Conservation (phyloP, 2,113 vertebrate genomes). For the Lagopus leucura region DNA sequence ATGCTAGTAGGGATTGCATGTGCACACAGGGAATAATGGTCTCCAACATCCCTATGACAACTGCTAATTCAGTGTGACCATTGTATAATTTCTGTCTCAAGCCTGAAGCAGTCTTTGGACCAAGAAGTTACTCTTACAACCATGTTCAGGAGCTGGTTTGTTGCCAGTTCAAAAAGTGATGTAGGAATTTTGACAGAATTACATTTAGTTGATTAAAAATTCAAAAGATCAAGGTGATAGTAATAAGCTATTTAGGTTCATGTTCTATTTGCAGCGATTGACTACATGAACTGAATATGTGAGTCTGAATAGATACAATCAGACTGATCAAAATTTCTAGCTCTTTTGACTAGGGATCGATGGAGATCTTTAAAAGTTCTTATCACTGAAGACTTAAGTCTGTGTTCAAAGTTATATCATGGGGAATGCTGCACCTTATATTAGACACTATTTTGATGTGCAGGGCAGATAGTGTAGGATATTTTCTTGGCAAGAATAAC, state of each 20-base stretch:
- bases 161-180: background rate
- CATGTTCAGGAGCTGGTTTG: background rate
- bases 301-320: background rate
- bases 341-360: background rate
- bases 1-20: background rate
- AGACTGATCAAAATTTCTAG: background rate
- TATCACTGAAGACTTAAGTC: background rate
- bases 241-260: background rate
- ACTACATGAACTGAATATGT: background rate
- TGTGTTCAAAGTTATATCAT: background rate
- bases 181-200: background rate
- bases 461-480: background rate
- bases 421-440: background rate
- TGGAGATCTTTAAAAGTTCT: background rate
- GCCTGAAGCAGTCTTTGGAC: background rate
- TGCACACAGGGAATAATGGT: background rate
- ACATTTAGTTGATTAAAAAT: background rate
- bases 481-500: background rate
- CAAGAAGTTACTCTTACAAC: background rate
- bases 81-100: background rate
- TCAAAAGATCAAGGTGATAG: background rate
- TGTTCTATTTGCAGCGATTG: background rate
- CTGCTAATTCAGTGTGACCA: constrained; percentile 1
- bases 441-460: background rate
- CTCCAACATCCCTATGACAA: background rate